phyloP scores from a whole-genome alignment of 2,888 invertebrate species.

The Acanthopleura granulata region DNA sequence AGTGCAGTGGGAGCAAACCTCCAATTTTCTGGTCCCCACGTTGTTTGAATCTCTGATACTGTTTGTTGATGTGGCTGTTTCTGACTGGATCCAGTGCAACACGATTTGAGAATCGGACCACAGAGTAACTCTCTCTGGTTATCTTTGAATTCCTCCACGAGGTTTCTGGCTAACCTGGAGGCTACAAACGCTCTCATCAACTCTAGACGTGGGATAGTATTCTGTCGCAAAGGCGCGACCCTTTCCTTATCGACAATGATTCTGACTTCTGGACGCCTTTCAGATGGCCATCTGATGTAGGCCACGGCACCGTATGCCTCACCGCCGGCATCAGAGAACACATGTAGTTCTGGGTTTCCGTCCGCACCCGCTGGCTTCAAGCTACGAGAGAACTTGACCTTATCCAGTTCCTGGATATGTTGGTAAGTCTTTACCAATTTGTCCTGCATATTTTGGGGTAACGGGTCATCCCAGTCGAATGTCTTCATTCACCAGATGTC shows the following conservation, averaged over 20 bases:
- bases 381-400: neutral
- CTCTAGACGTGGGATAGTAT: slow-evolving; percentile 20
- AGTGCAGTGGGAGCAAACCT: slow-evolving; percentile 19
- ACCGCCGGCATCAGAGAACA: too few species aligned
- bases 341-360: too few species aligned
- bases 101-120: neutral
- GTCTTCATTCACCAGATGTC: neutral
- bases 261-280: too few species aligned
- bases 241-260: slow-evolving; percentile 8
- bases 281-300: too few species aligned
- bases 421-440: neutral
- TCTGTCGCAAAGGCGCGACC: slow-evolving; percentile 20
- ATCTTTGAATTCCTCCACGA: neutral
- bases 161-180: slow-evolving; percentile 19
- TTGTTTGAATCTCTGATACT: slow-evolving; percentile 24
- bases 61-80: neutral
- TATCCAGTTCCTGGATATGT: neutral
- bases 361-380: neutral
- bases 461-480: neutral
- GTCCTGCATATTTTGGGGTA: neutral
- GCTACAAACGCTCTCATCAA: slow-evolving; percentile 20
- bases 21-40: too few species aligned
- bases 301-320: too few species aligned
- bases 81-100: neutral
- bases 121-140: neutral